Conservation (phyloP, 2,888 invertebrate species). For the Aplocera efformata region DNA sequence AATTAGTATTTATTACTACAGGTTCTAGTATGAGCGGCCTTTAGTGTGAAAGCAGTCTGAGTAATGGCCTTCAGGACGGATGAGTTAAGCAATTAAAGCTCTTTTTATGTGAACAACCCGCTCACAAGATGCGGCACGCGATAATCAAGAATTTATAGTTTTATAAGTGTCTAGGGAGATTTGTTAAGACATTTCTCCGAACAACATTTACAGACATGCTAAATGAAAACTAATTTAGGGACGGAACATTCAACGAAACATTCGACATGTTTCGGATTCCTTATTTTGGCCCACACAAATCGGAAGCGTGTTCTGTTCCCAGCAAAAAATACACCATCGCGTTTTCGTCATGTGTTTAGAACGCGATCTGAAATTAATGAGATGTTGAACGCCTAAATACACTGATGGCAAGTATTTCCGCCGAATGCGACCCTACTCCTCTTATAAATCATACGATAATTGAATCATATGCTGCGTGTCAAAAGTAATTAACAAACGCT, state of each 20-base stretch:
- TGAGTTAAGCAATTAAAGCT: constrained; percentile 72
- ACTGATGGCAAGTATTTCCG: constrained; percentile 49
- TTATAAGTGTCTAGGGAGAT: constrained; percentile 46
- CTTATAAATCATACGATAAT: constrained; percentile 78
- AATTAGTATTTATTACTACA: constrained; percentile 77
- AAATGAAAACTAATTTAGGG: constrained; percentile 11
- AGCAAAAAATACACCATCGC: constrained; percentile 55
- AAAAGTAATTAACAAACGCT: constrained; percentile 77
- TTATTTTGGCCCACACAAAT: constrained; percentile 55
- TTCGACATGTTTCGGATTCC: constrained; percentile 26
- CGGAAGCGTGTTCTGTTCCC: constrained; percentile 52
- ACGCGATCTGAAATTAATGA: constrained; percentile 64
- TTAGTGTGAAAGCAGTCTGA: constrained; percentile 64
- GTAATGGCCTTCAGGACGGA: constrained; percentile 63
- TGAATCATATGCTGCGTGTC: constrained; percentile 80
- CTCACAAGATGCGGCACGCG: constrained; percentile 59
- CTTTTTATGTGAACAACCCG: constrained; percentile 60
- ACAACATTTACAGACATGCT: constrained; percentile 10
- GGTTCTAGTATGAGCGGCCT: constrained; percentile 51
- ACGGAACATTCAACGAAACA: constrained; percentile 20
- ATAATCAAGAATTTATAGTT: constrained; percentile 64
- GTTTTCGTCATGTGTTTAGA: constrained; percentile 65
- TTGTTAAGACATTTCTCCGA: constrained; percentile 30
- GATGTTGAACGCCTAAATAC: constrained; percentile 73
- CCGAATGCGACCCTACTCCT: constrained; percentile 50